Conservation (phyloP, 1,140 invertebrate species). For the Colletes gigas region DNA sequence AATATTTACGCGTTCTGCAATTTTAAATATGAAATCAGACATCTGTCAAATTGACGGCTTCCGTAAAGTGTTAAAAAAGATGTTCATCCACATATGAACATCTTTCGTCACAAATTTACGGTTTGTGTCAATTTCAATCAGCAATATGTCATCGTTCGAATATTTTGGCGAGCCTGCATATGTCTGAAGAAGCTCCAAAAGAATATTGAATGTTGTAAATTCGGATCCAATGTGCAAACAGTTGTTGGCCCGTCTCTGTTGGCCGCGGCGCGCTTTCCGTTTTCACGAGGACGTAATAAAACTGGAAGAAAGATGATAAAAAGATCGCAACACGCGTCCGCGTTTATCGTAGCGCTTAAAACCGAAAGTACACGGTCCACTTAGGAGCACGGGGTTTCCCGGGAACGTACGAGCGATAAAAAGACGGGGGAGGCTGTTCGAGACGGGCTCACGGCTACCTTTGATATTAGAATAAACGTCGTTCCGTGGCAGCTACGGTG, state of each 20-base stretch:
- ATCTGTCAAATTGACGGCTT: no score
- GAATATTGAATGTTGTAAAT: background rate
- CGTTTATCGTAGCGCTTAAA: conserved; percentile 2
- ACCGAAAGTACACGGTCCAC: conserved; percentile 6
- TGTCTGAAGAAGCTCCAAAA: no score
- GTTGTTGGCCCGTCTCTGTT: background rate
- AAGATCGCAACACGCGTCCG: background rate
- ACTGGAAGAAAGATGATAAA: background rate
- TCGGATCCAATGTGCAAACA: background rate
- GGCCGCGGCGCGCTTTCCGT: background rate
- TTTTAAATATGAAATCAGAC: no score
- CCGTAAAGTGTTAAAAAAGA: no score
- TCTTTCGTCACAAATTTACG: no score
- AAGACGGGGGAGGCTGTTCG: background rate
- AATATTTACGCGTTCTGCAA: no score
- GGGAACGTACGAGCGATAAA: background rate
- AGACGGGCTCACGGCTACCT: background rate
- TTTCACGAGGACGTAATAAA: background rate
- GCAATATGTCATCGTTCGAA: no score
- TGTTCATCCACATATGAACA: no score
- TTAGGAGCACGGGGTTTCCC: background rate
- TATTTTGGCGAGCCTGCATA: no score
- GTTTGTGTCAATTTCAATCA: no score
- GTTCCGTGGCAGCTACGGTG: background rate
- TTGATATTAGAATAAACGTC: conserved; percentile 21